Evolutionary conservation across 2,113 vertebrate genomes (phyloP).

Genomic region (Caracal caracal): DNA sequence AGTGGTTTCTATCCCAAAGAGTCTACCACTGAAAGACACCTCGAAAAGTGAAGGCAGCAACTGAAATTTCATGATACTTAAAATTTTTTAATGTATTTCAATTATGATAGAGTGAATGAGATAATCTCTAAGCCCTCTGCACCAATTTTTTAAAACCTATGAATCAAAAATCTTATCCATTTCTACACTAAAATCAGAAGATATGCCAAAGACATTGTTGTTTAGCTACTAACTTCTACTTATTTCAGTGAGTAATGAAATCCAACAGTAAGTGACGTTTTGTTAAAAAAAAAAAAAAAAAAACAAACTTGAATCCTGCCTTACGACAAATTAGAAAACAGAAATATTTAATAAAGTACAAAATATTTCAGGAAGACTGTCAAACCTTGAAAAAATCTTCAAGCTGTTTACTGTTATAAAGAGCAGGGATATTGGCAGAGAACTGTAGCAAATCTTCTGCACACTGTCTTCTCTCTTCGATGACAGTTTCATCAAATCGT

Average conservation of each 20-base stretch:
- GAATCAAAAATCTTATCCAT: background rate
- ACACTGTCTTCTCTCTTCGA: slow-evolving; percentile 97
- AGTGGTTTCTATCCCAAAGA: background rate
- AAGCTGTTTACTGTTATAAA: slow-evolving; percentile 95
- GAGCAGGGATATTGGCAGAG: slow-evolving; percentile 96
- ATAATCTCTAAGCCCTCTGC: background rate
- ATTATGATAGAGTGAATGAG: background rate
- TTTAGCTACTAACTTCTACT: background rate
- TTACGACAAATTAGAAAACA: background rate
- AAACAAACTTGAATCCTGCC: background rate
- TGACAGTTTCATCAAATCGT: slow-evolving; percentile 95
- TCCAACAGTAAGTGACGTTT: background rate
- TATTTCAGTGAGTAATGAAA: background rate
- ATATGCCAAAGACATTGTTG: background rate
- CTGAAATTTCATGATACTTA: background rate
- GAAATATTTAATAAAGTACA: background rate
- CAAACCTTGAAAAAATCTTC: slow-evolving; percentile 98
- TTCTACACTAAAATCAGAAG: background rate
- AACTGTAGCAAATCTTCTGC: slow-evolving; percentile 98
- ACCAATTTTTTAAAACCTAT: background rate
- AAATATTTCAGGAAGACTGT: slow-evolving; percentile 60
- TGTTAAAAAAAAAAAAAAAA: background rate
- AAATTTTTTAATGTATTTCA: background rate
- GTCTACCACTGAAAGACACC: background rate
- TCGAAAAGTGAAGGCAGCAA: background rate